Evolutionary conservation across 2,797 vertebrate species (phyloP).

Genomic region (Monodelphis domestica): DNA sequence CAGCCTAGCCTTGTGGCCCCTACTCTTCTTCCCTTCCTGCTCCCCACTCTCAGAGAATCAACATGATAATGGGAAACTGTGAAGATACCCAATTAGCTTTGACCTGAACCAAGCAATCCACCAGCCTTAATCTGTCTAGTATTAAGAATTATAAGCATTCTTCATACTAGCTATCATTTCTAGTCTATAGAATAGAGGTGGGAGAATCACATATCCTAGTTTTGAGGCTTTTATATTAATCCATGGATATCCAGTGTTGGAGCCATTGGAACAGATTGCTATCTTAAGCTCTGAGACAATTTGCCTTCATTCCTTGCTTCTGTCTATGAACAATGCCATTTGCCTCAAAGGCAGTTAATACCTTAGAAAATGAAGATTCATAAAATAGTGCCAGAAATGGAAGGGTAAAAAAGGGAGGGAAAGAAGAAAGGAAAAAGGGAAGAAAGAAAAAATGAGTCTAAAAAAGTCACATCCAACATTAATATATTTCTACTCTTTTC

Average conservation of each 20-base stretch:
- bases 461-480: not conserved
- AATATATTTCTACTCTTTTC: not conserved
- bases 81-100: not conserved
- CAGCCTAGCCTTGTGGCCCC: not conserved
- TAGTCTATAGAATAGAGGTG: not conserved
- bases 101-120: not conserved
- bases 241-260: not conserved
- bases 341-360: not conserved
- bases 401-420: not conserved
- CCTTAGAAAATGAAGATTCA: not conserved
- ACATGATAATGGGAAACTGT: not conserved
- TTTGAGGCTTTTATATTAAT: not conserved
- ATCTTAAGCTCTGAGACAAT: not conserved
- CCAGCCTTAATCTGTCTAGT: not conserved
- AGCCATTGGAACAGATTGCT: not conserved
- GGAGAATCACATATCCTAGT: not conserved
- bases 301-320: not conserved
- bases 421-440: not conserved
- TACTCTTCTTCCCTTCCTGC: not conserved
- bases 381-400: not conserved
- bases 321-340: not conserved
- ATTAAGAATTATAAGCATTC: not conserved
- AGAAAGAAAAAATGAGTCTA: not conserved
- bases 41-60: not conserved
- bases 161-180: not conserved